These are phyloP conservation scores for Argyrosomus japonicus DNA, from an alignment of 2,113 vertebrate species.

Conservation along the genomic window DNA sequence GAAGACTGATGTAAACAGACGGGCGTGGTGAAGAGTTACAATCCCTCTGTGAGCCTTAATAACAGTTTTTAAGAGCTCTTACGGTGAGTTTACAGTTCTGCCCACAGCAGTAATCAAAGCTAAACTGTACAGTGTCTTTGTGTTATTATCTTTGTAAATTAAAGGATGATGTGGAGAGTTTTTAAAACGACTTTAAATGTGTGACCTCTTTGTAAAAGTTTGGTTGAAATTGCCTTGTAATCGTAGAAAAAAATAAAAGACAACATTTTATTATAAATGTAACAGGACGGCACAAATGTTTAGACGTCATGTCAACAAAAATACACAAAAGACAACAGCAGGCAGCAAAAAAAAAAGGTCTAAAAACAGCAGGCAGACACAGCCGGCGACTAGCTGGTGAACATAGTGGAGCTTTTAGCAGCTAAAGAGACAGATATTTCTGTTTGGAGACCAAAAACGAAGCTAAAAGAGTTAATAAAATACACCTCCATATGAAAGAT, in stretches of 20 bases:
- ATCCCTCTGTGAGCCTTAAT: constrained; percentile 48
- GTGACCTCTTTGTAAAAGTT: neutral
- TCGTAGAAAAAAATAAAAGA: neutral
- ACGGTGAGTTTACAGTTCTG: constrained; percentile 55
- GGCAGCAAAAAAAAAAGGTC: neutral
- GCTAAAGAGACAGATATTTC: no score
- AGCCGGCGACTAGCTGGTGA: neutral
- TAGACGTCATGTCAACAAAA: neutral
- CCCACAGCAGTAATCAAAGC: constrained; percentile 10
- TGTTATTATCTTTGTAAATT: constrained; percentile 63
- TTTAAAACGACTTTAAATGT: constrained; percentile 35
- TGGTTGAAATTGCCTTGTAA: no score
- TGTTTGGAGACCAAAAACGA: no score
- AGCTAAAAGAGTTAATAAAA: no score
- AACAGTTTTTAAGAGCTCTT: constrained; percentile 18
- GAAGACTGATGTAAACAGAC: constrained; percentile 17
- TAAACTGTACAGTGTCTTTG: constrained; percentile 50
- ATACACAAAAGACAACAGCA: neutral
- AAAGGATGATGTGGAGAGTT: constrained; percentile 49
- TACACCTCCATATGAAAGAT: neutral
- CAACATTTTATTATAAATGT: neutral
- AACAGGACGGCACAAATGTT: neutral
- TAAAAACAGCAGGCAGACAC: neutral
- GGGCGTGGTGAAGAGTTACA: constrained; percentile 25
- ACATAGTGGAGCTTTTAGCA: neutral